A percentile compares a stretch with the other conserved stretches of the same genome.
These are phyloP conservation scores for Epinotia brunnichana DNA, from an alignment of 2,888 invertebrate genomes.

Conservation along the genomic window DNA sequence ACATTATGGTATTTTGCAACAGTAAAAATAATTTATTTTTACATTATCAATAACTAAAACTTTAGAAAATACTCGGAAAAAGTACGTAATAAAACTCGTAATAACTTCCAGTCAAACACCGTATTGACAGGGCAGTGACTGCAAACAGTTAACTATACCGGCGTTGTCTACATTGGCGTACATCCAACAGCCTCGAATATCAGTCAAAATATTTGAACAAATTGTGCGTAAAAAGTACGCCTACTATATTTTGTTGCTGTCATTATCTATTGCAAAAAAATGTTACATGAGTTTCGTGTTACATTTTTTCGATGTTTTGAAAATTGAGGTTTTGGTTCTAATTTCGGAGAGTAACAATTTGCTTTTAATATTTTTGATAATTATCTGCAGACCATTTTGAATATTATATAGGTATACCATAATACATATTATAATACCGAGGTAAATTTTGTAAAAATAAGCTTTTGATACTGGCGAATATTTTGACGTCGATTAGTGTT, in stretches of 20 bases:
- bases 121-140: constrained; percentile 24
- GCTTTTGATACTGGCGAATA: no score
- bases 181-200: constrained; percentile 32
- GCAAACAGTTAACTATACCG: constrained; percentile 19
- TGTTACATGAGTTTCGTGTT: background rate
- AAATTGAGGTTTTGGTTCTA: no score
- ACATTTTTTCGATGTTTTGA: background rate
- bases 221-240: background rate
- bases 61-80: background rate
- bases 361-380: background rate
- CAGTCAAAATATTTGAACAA: background rate
- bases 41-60: no score
- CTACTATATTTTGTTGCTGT: background rate
- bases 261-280: background rate
- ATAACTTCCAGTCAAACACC: background rate
- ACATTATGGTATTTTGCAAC: no score
- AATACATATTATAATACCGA: no score
- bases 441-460: no score
- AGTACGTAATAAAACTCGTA: background rate
- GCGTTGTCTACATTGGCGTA: constrained; percentile 19
- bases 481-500: no score
- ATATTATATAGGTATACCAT: no score
- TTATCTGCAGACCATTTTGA: no score
- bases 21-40: no score
- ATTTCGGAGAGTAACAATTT: background rate